Conservation (phyloP, 2,888 invertebrate genomes). For the Hirudinaria manillensis region DNA sequence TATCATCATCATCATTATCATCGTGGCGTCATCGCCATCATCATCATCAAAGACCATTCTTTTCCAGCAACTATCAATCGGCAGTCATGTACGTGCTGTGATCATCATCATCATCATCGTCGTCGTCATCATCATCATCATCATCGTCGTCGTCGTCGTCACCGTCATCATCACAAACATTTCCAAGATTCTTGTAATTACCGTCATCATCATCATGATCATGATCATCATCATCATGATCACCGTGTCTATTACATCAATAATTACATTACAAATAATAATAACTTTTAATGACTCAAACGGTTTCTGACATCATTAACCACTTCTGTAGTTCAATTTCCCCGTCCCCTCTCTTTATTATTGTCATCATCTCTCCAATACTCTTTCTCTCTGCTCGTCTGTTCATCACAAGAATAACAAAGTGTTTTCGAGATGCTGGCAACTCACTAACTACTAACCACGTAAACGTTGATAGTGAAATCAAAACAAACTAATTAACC, state of each 20-base stretch:
- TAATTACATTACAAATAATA: neutral
- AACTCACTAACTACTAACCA: too few relatives aligned
- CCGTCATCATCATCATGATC: slow-evolving; percentile 12
- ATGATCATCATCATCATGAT: slow-evolving; percentile 20
- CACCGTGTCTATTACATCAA: slow-evolving; percentile 25
- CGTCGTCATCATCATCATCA: neutral
- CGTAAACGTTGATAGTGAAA: too few relatives aligned
- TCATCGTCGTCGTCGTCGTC: slow-evolving; percentile 5
- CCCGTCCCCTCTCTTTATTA: neutral
- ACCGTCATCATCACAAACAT: neutral
- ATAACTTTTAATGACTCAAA: too few relatives aligned
- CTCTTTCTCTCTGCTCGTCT: slow-evolving; percentile 1
- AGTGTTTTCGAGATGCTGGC: too few relatives aligned
- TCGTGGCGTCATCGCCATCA: too few relatives aligned
- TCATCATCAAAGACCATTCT: too few relatives aligned
- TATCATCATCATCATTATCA: too few relatives aligned
- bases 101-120: slow-evolving; percentile 1
- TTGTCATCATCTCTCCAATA: neutral
- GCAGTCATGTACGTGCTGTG: too few relatives aligned
- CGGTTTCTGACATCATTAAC: too few relatives aligned
- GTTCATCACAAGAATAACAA: too few relatives aligned
- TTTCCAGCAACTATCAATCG: too few relatives aligned
- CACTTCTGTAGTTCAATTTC: neutral
- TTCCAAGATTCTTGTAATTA: neutral
- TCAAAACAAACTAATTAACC: too few relatives aligned